Conservation (phyloP, 1,140 invertebrate genomes). For the Drosophila teissieri region DNA sequence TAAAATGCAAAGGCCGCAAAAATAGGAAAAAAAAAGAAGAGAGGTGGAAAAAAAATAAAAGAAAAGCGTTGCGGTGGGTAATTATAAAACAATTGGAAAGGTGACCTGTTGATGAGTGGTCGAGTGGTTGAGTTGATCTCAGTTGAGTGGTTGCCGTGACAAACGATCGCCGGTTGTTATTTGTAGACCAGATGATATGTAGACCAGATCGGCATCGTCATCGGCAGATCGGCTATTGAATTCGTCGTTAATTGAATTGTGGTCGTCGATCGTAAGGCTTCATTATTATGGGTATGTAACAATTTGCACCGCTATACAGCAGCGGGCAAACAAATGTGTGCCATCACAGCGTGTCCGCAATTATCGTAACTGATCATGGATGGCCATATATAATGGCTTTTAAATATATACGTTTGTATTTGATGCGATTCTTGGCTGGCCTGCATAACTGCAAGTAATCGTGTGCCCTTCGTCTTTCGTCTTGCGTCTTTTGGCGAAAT, state of each 20-base stretch:
- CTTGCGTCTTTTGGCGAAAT: conserved; percentile 1
- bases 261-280: conserved; percentile 35
- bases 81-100: conserved; percentile 80
- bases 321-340: conserved; percentile 4
- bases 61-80: conserved; percentile 50
- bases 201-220: too few species aligned
- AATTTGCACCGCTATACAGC: conserved; percentile 10
- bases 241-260: conserved; percentile 50
- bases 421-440: neutral
- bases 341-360: conserved; percentile 24
- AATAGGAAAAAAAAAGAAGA: conserved; percentile 5
- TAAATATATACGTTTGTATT: neutral
- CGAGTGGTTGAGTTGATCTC: conserved; percentile 30
- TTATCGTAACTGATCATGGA: conserved; percentile 37
- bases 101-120: conserved; percentile 37
- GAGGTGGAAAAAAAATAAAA: neutral
- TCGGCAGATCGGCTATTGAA: conserved; percentile 20
- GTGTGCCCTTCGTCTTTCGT: neutral
- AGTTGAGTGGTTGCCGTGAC: conserved; percentile 32
- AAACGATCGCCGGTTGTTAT: conserved; percentile 41
- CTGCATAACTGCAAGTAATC: conserved; percentile 8
- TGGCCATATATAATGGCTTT: conserved; percentile 27
- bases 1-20: conserved; percentile 55
- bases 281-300: conserved; percentile 39
- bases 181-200: too few species aligned